Percentiles rank a stretch among this genome's conserved stretches.
Conservation (phyloP, 2,888 invertebrate genomes). For the Pantelozetes paolii region DNA sequence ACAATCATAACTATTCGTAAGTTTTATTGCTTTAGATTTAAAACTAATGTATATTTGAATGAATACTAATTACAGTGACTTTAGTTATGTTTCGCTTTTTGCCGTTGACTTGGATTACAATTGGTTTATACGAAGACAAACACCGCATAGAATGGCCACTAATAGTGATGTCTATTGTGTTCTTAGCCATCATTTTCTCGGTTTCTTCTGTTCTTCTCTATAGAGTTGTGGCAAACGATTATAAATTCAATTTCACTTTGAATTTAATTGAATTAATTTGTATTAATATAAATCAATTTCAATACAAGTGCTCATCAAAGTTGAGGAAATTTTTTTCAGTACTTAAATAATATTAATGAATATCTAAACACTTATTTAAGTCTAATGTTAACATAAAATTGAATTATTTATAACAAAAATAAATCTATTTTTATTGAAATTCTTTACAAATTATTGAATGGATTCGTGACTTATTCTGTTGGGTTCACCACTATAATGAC, state of each 20-base stretch:
- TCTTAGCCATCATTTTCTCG: not conserved
- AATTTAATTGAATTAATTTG: not conserved
- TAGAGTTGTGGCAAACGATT: slow-evolving; percentile 22
- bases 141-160: not conserved
- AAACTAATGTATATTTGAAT: not conserved
- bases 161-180: slow-evolving; percentile 11
- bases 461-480: not conserved
- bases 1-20: slow-evolving; percentile 24
- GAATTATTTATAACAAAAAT: not conserved
- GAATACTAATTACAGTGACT: not conserved
- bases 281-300: not conserved
- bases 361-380: not conserved
- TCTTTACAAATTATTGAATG: not conserved
- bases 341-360: not conserved
- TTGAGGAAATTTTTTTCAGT: not conserved
- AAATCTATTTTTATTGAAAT: not conserved
- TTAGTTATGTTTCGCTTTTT: slow-evolving; percentile 6
- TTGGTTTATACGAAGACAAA: not conserved
- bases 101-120: slow-evolving; percentile 18
- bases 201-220: slow-evolving; percentile 8
- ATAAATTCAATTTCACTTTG: not conserved
- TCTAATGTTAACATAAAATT: not conserved
- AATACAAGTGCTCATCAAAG: slow-evolving; percentile 22
- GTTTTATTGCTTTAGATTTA: not conserved
- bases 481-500: not conserved